Conservation (phyloP, 30 jellyfish, hydroid and myxozoan genomes). For the Haliclystus octoradiatus region DNA sequence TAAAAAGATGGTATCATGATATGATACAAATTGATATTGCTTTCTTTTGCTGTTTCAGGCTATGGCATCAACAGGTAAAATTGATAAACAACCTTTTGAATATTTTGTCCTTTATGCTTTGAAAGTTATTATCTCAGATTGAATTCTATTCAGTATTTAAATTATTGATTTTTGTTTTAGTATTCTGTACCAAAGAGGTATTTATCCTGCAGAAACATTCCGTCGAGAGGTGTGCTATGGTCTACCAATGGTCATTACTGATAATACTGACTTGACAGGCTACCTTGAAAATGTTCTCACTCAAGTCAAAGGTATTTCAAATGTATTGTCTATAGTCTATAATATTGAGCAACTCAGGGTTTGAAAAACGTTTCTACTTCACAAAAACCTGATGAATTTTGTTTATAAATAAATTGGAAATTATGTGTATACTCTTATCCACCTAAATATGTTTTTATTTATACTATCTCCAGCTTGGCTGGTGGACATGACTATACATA, state of each 20-base stretch:
- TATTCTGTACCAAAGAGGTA: constrained; percentile 84
- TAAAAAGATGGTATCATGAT: background rate
- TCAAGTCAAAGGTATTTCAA: constrained; percentile 49
- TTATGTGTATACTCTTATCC: background rate
- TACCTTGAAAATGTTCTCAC: constrained; percentile 30
- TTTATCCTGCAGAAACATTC: constrained; percentile 92
- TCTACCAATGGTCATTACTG: constrained; percentile 50
- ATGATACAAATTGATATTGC: background rate
- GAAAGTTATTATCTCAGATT: background rate
- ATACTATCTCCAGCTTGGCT: constrained; percentile 51
- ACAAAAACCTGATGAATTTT: background rate
- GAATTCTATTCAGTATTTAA: too few species aligned
- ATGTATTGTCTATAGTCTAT: background rate
- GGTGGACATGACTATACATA: constrained; percentile 46
- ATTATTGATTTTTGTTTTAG: constrained; percentile 24
- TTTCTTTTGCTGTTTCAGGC: constrained; percentile 32
- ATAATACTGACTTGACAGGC: constrained; percentile 42
- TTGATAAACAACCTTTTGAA: background rate
- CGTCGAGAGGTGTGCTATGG: constrained; percentile 40
- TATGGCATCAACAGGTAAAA: constrained; percentile 78
- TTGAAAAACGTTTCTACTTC: background rate
- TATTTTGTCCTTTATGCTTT: background rate
- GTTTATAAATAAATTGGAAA: background rate
- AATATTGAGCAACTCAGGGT: background rate
- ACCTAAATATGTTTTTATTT: background rate